These are phyloP conservation scores for Drosophila kambysellisi DNA, from an alignment of 2,888 invertebrate genomes.

Conservation along the genomic window DNA sequence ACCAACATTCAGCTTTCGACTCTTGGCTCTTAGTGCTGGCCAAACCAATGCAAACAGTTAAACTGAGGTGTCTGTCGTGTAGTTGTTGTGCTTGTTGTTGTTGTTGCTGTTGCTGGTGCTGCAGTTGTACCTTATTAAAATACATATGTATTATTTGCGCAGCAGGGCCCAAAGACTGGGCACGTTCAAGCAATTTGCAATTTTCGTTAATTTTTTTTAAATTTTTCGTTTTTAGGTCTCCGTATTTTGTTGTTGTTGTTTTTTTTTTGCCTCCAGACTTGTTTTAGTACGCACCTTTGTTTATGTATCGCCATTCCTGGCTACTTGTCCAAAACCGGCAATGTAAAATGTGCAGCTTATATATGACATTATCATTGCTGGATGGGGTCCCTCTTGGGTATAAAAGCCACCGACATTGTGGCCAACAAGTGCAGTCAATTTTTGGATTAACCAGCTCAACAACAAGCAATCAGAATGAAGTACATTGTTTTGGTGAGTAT, in stretches of 20 bases:
- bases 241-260: conserved; percentile 5
- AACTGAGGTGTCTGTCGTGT: conserved; percentile 12
- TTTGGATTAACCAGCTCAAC: conserved; percentile 66
- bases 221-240: conserved; percentile 1
- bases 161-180: conserved; percentile 34
- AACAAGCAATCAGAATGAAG: conserved; percentile 69
- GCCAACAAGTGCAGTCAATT: conserved; percentile 71
- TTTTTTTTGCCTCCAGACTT: conserved; percentile 46
- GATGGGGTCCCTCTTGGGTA: conserved; percentile 50
- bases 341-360: conserved; percentile 69
- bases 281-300: conserved; percentile 63
- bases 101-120: conserved; percentile 6
- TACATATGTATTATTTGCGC: conserved; percentile 42
- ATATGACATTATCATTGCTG: conserved; percentile 69
- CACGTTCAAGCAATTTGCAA: conserved; percentile 43
- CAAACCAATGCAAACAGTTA: conserved; percentile 41
- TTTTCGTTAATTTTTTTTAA: conserved; percentile 28
- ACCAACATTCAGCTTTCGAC: conserved; percentile 1
- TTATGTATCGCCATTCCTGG: conserved; percentile 63
- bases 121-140: conserved; percentile 15
- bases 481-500: conserved; percentile 75
- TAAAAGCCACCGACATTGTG: conserved; percentile 66
- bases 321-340: conserved; percentile 36
- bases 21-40: conserved; percentile 18
- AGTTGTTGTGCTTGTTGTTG: conserved; percentile 2